These are phyloP conservation scores for Tachypleus tridentatus DNA, from an alignment of 1,140 invertebrate genomes.

Conservation along the genomic window DNA sequence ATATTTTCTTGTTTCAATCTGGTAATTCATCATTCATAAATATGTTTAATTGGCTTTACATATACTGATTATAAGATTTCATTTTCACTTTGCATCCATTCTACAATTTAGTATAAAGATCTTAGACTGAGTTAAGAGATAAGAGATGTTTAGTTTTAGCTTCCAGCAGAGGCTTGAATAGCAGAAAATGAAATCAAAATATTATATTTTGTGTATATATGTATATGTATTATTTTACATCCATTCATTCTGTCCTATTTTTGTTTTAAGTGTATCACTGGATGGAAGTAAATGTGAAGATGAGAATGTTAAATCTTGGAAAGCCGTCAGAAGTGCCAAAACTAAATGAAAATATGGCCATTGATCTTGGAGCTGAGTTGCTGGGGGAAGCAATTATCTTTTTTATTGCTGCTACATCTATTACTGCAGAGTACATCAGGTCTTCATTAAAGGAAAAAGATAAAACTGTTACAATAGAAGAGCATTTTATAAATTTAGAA, in stretches of 20 bases:
- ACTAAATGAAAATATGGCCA: constrained; percentile 83
- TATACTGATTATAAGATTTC: too few species aligned
- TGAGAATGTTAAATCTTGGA: constrained; percentile 87
- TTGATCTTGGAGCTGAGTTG: constrained; percentile 85
- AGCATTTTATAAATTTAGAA: constrained; percentile 20
- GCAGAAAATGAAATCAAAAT: too few species aligned
- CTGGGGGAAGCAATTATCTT: constrained; percentile 88
- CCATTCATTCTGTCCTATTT: not conserved
- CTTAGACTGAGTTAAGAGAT: too few species aligned
- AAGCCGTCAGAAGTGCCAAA: constrained; percentile 79
- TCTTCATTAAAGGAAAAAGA: constrained; percentile 47
- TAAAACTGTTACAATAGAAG: constrained; percentile 50
- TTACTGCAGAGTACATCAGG: constrained; percentile 70
- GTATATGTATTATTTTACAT: too few species aligned
- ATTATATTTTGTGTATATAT: too few species aligned
- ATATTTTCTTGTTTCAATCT: too few species aligned
- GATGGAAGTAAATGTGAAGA: constrained; percentile 83
- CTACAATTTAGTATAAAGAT: too few species aligned
- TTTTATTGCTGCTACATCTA: constrained; percentile 57
- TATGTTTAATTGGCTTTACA: too few species aligned
- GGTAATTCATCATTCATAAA: too few species aligned
- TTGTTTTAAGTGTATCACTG: constrained; percentile 78
- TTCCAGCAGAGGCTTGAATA: too few species aligned
- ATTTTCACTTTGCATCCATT: too few species aligned
- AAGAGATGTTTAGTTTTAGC: too few species aligned